Evolutionary conservation across 1,140 invertebrate species (phyloP).

Genomic region (Agrypnia vestita): DNA sequence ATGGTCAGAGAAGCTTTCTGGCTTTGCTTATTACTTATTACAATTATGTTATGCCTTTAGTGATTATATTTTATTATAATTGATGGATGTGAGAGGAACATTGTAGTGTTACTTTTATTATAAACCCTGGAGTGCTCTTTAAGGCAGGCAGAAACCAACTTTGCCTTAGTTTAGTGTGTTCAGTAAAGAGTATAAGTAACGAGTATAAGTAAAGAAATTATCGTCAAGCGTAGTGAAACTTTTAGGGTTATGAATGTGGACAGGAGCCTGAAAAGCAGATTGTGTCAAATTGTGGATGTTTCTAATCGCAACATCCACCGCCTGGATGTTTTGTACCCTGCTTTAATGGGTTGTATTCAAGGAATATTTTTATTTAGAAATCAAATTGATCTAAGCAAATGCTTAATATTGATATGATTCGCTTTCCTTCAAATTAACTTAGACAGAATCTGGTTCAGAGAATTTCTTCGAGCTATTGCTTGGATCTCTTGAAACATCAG

Average conservation of each 20-base stretch:
- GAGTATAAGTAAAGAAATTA: too few species aligned
- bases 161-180: slow-evolving; percentile 4
- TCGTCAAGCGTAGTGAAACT: too few species aligned
- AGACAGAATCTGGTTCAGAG: too few species aligned
- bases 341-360: background rate
- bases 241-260: slow-evolving; percentile 3
- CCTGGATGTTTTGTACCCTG: too few species aligned
- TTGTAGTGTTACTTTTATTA: slow-evolving; percentile 26
- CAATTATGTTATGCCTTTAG: slow-evolving; percentile 31
- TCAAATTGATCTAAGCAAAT: too few species aligned
- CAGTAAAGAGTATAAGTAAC: background rate
- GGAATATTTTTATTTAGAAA: background rate
- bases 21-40: slow-evolving; percentile 37
- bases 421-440: too few species aligned
- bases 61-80: slow-evolving; percentile 34
- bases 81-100: slow-evolving; percentile 4
- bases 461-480: too few species aligned
- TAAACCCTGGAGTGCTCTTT: slow-evolving; percentile 22
- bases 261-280: slow-evolving; percentile 36
- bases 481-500: background rate
- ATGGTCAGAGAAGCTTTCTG: slow-evolving; percentile 21
- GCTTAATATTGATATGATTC: too few species aligned
- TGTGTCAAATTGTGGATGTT: background rate
- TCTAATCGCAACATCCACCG: too few species aligned
- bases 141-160: slow-evolving; percentile 4